Percentiles rank a stretch among this genome's conserved stretches.
Conservation (phyloP, 2,888 invertebrate genomes). For the Brachyptera risi region DNA sequence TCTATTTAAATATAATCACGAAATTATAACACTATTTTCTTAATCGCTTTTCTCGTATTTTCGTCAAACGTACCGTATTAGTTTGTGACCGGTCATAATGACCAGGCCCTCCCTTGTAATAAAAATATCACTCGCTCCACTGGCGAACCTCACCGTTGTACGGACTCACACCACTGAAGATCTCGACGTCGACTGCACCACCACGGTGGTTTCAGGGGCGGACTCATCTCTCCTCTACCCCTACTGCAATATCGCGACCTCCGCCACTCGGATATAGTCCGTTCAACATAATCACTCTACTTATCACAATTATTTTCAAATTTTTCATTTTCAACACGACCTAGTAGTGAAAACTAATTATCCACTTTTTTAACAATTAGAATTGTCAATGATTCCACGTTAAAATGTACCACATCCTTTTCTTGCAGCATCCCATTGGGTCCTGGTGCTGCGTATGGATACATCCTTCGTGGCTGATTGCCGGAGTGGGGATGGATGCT, state of each 20-base stretch:
- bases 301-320: not conserved
- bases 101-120: slow-evolving; percentile 7
- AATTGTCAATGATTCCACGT: not conserved
- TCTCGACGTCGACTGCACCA: slow-evolving; percentile 16
- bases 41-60: too few species aligned
- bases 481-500: slow-evolving; percentile 13
- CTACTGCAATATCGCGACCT: not conserved
- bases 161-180: slow-evolving; percentile 9
- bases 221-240: not conserved
- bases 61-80: slow-evolving; percentile 9
- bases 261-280: slow-evolving; percentile 1
- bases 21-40: too few species aligned
- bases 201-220: slow-evolving; percentile 11
- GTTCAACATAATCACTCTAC: not conserved
- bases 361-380: not conserved
- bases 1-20: too few species aligned
- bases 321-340: too few species aligned
- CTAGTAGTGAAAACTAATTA: too few species aligned
- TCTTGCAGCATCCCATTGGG: not conserved
- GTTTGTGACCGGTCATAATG: slow-evolving; percentile 14
- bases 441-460: not conserved
- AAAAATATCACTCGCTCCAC: slow-evolving; percentile 8
- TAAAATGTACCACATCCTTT: not conserved
- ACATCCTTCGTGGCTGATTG: not conserved
- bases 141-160: not conserved